These are phyloP conservation scores for Bubo blakistoni DNA, from an alignment of 2,113 vertebrate genomes.

Conservation along the genomic window DNA sequence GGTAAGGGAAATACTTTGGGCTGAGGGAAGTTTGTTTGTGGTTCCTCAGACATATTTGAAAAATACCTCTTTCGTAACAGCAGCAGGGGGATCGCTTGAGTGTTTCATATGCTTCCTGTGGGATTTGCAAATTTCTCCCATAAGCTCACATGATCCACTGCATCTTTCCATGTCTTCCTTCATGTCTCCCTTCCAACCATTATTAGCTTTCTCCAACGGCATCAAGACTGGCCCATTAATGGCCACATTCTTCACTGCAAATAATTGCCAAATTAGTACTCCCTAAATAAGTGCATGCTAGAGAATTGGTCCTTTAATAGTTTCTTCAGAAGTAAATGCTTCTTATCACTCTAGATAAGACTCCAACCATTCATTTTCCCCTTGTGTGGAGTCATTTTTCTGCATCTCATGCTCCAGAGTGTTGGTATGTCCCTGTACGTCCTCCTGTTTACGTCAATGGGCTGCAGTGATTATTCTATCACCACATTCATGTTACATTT, in stretches of 20 bases:
- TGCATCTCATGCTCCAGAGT: not conserved
- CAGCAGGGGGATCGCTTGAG: not conserved
- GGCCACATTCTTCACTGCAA: conserved; percentile 5
- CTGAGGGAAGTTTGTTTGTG: not conserved
- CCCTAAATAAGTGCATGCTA: conserved; percentile 3
- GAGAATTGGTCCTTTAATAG: conserved; percentile 26
- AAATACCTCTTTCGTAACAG: not conserved
- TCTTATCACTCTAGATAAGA: conserved; percentile 36
- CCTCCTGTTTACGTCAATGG: not conserved
- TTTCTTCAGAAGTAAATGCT: conserved; percentile 46
- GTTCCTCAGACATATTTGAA: not conserved
- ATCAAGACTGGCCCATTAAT: not conserved
- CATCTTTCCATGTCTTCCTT: not conserved
- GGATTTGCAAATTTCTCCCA: not conserved
- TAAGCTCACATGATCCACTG: not conserved
- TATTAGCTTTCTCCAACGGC: not conserved
- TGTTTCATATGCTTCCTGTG: not conserved
- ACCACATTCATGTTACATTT: conserved; percentile 30
- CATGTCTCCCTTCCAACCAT: not conserved
- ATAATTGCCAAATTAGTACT: conserved; percentile 57
- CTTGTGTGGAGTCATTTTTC: not conserved
- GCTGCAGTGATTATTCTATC: conserved; percentile 48
- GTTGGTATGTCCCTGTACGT: not conserved
- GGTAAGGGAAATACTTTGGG: not conserved
- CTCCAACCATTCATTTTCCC: conserved; percentile 42